These are phyloP conservation scores for Rhinopomastus cyanomelas DNA, from an alignment of 2,113 vertebrate genomes.

Conservation along the genomic window DNA sequence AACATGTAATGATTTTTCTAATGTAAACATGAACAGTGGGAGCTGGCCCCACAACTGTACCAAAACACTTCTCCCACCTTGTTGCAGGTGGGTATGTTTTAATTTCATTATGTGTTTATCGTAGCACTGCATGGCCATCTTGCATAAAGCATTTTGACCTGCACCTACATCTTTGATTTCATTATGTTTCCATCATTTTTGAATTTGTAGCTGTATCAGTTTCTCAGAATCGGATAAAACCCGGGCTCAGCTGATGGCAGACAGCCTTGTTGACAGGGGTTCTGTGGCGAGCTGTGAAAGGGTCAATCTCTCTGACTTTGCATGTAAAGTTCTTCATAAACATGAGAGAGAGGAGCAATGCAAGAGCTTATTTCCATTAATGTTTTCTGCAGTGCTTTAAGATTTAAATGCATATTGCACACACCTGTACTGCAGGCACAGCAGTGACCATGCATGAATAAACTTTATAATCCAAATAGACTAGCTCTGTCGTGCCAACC, in stretches of 20 bases:
- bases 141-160: background rate
- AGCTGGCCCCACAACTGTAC: background rate
- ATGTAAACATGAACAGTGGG: background rate
- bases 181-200: background rate
- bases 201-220: background rate
- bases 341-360: background rate
- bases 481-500: background rate
- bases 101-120: background rate
- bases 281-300: background rate
- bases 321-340: background rate
- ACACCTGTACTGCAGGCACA: rapidly evolving
- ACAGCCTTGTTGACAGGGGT: background rate
- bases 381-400: background rate
- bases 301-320: background rate
- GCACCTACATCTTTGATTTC: background rate
- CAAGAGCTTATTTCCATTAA: background rate
- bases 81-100: background rate
- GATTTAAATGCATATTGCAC: background rate
- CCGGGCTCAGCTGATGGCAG: background rate
- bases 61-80: background rate
- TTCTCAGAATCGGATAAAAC: background rate
- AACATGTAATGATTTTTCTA: background rate
- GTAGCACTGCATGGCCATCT: background rate
- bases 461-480: background rate
- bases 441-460: background rate